phyloP scores from a whole-genome alignment of 2,888 invertebrate species.

The Brachyptera putata region DNA sequence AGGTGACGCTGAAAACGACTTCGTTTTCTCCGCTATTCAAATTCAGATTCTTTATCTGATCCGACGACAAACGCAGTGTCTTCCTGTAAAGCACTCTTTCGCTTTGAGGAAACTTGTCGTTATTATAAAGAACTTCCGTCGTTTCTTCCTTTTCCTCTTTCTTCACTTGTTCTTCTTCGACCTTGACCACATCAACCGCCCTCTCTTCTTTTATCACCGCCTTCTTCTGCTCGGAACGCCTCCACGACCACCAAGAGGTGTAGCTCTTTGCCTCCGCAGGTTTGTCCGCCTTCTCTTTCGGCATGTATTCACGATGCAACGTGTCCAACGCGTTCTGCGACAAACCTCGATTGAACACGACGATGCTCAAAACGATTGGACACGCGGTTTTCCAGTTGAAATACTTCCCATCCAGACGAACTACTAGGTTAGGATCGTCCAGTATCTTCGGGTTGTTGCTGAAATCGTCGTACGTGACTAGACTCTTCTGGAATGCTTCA shows the following conservation, averaged over 20 bases:
- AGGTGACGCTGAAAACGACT: slow-evolving; percentile 96
- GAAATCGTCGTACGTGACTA: slow-evolving; percentile 58
- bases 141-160: background rate
- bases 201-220: background rate
- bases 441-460: slow-evolving; percentile 65
- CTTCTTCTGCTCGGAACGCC: background rate
- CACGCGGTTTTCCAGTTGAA: slow-evolving; percentile 89
- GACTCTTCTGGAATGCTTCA: slow-evolving; percentile 58
- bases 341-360: slow-evolving; percentile 80
- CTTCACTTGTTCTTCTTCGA: background rate
- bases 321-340: slow-evolving; percentile 54
- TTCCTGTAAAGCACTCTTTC: slow-evolving; percentile 87
- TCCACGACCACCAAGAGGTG: background rate
- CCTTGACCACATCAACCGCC: background rate
- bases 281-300: slow-evolving; percentile 31
- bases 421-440: slow-evolving; percentile 76
- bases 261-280: background rate
- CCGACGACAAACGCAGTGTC: slow-evolving; percentile 84
- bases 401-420: slow-evolving; percentile 77
- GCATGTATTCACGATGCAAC: slow-evolving; percentile 45
- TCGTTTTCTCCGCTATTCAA: slow-evolving; percentile 92
- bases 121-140: background rate
- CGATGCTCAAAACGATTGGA: slow-evolving; percentile 81
- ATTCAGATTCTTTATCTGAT: slow-evolving; percentile 84
- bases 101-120: no score